Percentiles rank a stretch among this genome's conserved stretches.
phyloP scores from a whole-genome alignment of 2,888 invertebrate genomes.

The Willowsia nigromaculata region DNA sequence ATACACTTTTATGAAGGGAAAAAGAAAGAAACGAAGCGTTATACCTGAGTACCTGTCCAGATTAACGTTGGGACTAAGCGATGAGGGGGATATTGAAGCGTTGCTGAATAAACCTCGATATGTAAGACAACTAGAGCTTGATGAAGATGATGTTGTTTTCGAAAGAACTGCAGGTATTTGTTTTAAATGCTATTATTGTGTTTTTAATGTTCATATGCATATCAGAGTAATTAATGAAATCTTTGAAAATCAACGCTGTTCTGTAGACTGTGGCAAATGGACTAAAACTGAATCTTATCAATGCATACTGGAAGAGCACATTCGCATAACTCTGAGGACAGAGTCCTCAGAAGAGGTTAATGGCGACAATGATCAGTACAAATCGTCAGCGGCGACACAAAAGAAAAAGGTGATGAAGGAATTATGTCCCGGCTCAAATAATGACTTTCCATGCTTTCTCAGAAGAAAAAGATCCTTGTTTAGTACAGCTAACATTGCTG shows the following conservation, averaged over 20 bases:
- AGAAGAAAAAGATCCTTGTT: slow-evolving; percentile 1
- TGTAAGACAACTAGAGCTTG: background rate
- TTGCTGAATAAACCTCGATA: background rate
- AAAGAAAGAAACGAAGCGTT: background rate
- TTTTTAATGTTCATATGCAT: background rate
- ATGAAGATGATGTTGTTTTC: background rate
- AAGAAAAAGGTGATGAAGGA: slow-evolving; percentile 27
- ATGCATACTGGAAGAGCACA: slow-evolving; percentile 23
- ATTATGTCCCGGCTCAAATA: slow-evolving; percentile 26
- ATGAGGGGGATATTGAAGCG: background rate
- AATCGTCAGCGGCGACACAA: background rate
- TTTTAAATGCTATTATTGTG: too few relatives aligned
- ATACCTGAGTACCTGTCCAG: background rate
- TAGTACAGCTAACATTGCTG: background rate
- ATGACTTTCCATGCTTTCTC: slow-evolving; percentile 49
- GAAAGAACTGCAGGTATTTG: background rate
- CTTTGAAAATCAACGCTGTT: background rate
- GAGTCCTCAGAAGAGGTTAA: background rate
- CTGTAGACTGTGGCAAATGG: slow-evolving; percentile 42
- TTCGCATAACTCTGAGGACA: background rate
- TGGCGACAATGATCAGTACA: background rate
- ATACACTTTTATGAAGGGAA: too few relatives aligned
- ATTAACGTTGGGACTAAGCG: background rate
- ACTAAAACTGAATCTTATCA: background rate
- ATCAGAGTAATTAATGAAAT: background rate